Base-by-base conservation (phyloP, 2,888 invertebrate genomes). In the Strigamia maritima region DNA sequence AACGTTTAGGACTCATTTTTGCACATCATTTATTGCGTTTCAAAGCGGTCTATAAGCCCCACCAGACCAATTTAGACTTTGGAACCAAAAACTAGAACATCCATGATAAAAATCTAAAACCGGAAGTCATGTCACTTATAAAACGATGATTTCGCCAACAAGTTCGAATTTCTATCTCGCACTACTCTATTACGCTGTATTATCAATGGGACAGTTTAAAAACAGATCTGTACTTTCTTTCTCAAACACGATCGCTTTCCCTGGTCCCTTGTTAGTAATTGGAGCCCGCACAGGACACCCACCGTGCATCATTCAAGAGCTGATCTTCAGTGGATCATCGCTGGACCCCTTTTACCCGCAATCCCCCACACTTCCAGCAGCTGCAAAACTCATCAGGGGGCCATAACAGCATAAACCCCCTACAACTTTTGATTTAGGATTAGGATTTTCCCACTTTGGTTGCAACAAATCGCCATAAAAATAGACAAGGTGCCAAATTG, bases 241-340 rank as follows among this genome's bases (percentile, higher is more conserved):
- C 28, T 70, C 28, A 70, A 70, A 70, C 70, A 70, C 70, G 70
- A 70, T 70, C 70, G 14, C 54, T 70, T 70, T 70, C 70, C 1
- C 70, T 24, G 14, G 28, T 28, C 70, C 28, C 70, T 70, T 70
- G 70, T 70, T 70, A 70, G 70, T 70, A 70, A 70, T n/a, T 14
- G 26, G 70, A 70, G 28, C 12, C 70, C 16, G 7, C 70, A 16
- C 54, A 70, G 70, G 70, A 70, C 70, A 70, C 70, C 70, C 70
- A 70, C 70, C 70, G 70, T 70, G 70, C 70, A 70, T 70, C 70
- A 70, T 70, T 70, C 70, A 70, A 70, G 70, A 70, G 26, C 70
- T 70, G 70, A 70, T 70, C 70, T 70, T 70, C 70, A 70, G 26
- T 70, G 70, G 70, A 70, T 70, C 70, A 70, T 78, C 65, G 24